Conservation (phyloP, 2,888 invertebrate genomes). For the Lithophane leautieri region DNA sequence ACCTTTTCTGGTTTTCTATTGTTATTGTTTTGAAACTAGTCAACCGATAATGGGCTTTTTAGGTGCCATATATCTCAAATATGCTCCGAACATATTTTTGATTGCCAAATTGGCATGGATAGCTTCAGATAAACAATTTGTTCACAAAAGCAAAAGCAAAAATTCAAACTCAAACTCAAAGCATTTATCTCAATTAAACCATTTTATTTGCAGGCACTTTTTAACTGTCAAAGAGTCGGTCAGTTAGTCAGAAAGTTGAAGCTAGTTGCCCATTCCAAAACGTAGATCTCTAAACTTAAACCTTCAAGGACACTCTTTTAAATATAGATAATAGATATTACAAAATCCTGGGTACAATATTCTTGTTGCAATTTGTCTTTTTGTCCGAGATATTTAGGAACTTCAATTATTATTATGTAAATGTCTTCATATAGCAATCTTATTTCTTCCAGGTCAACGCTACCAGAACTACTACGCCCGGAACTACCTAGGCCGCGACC, state of each 20-base stretch:
- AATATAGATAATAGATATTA: no score
- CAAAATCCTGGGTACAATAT: no score
- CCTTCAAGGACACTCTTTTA: no score
- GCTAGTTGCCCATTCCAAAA: no score
- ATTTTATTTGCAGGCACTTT: no score
- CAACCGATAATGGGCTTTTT: background rate
- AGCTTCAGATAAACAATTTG: background rate
- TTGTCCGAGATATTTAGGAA: background rate
- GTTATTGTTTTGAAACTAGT: constrained; percentile 32
- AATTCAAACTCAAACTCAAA: no score
- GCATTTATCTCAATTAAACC: no score
- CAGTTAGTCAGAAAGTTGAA: no score
- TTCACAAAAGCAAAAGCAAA: background rate
- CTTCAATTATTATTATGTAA: background rate
- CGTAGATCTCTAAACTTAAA: no score
- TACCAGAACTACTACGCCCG: constrained; percentile 81
- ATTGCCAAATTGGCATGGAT: background rate
- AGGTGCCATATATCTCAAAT: background rate
- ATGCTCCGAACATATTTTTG: background rate
- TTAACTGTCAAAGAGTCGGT: no score
- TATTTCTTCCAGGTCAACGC: constrained; percentile 76
- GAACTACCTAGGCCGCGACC: constrained; percentile 79
- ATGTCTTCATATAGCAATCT: background rate
- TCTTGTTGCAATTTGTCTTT: background rate
- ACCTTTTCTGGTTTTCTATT: constrained; percentile 16